Base-by-base conservation (phyloP, 2,113 vertebrate species). In the Sphaerodactylus townsendi region DNA sequence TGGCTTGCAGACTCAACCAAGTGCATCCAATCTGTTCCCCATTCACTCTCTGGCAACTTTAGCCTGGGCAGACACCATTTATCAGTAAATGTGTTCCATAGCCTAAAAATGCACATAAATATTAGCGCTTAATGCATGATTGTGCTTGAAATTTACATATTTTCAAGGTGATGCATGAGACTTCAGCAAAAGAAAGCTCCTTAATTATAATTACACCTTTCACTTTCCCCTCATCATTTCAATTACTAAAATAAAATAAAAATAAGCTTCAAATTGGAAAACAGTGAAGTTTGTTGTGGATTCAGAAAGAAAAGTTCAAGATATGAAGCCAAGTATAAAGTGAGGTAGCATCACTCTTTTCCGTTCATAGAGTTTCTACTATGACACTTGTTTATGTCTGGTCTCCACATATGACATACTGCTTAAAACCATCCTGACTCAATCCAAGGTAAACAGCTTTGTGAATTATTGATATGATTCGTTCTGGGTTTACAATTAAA, bases 171-270 rank as follows among this genome's bases (percentile, higher is more conserved):
- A 77, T 62, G 3, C 25, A 64, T 50, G n/a, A 69, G 2, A 39
- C 15, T 86, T 48, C 66, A 76, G 41, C 50, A 82, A 33, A 82
- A 77, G 53, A 86, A 82, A 86, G 73, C 56, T n/a, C 41, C 66
- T 77, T 86, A 53, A 71, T 62, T 71, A 71, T 82, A 82, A 65
- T 48, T 77, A 72, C 46, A 77, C n/a, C 50, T 77, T 71, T 15
- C 37, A 30, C 25, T 56, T 76, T 86, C 35, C 33, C 19, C 72
- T 23, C 35, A 72, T 70, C 33, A 30, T 53, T 70, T 77, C 33
- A 77, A 72, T 78, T 78, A 84, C 66, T 62, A n/a, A 71, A 78
- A 50, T 81, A 81, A 74, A 81, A 81, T 77, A 65, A 50, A 82
- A 77, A 33, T 72, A 86, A 70, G 35, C 77, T 77, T 85, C 71